A percentile compares a stretch with the other conserved stretches of the same genome.
Conservation (phyloP, 2,113 vertebrate species). For the Plecotus auritus region DNA sequence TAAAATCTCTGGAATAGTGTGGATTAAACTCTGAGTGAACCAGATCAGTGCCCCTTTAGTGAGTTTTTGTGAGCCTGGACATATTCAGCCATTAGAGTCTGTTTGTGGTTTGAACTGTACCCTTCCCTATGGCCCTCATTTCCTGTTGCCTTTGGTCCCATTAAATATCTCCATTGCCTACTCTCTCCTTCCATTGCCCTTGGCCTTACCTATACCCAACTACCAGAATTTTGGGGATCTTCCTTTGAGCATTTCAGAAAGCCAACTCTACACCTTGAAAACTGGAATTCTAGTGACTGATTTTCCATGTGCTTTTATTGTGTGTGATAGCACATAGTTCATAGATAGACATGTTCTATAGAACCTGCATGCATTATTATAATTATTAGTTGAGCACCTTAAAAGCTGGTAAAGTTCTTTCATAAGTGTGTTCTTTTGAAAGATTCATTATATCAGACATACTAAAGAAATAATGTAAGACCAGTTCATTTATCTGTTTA, state of each 20-base stretch:
- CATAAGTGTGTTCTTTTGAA: conserved; percentile 42
- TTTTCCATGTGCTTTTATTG: neutral
- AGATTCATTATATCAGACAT: conserved; percentile 44
- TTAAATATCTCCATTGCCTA: neutral
- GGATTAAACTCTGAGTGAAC: neutral
- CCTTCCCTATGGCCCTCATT: neutral
- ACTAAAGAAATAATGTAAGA: conserved; percentile 42
- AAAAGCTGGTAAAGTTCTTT: conserved; percentile 4
- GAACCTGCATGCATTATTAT: conserved; percentile 10
- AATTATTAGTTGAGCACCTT: neutral
- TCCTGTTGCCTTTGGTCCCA: neutral
- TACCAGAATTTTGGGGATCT: neutral
- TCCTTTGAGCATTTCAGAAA: neutral
- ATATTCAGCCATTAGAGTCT: neutral
- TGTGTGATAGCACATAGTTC: neutral
- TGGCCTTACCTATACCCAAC: neutral
- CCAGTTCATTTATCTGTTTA: conserved; percentile 49
- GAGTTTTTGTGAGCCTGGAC: neutral
- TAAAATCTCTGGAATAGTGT: neutral
- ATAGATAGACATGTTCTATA: neutral
- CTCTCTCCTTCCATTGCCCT: neutral
- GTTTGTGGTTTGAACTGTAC: neutral
- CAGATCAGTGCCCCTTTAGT: neutral
- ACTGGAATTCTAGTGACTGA: neutral
- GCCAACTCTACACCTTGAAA: neutral